Evolutionary conservation across 2,888 invertebrate species (phyloP), one percentile per base, ranked within the genome.

Genomic region (Bruchidius siliquastri): DNA sequence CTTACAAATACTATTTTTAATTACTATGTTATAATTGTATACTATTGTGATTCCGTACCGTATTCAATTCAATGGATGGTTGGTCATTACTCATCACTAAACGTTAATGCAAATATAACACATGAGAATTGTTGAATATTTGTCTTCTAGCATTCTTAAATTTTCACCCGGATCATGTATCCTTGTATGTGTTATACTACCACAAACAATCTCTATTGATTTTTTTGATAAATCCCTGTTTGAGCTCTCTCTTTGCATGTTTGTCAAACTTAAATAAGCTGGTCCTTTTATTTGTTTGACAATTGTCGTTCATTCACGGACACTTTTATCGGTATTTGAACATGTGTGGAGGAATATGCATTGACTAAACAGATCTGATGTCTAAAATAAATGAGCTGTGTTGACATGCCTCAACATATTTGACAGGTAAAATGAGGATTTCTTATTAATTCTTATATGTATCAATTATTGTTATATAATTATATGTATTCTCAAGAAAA

Each of bases 251-350:
- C 26, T 76, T 77, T 77, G 76, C 76, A 73, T 81, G 79, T 81
- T 81, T 81, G 79, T 74, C 76, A 49, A 76, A 73, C 74, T 69
- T 75, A 81, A 81, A 81, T 77, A 80, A 74, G 75, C 72, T 76
- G 76, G 74, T 77, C 78, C 78, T 79, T 75, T 75, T 82, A 78
- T 82, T 82, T 82, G 78, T 80, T 77, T 49, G 79, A 81, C 80
- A 81, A 81, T 81, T 81, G 80, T 81, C 81, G 80, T 81, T 80
- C 81, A 77, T 74, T 76, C 74, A 76, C 71, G 49, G 49, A 49
- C 49, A 49, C 49, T 49, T 49, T 49, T 4, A 13, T 49, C 8
- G 49, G 49, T 49, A 49, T 49, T 49, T 49, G 49, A 49, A 49
- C 49, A 49, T 49, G 49, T 13, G 18, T 49, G 18, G 49, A 49